Evolutionary conservation across 2,113 vertebrate genomes (phyloP).

Genomic region (Lethenteron camtschaticum): DNA sequence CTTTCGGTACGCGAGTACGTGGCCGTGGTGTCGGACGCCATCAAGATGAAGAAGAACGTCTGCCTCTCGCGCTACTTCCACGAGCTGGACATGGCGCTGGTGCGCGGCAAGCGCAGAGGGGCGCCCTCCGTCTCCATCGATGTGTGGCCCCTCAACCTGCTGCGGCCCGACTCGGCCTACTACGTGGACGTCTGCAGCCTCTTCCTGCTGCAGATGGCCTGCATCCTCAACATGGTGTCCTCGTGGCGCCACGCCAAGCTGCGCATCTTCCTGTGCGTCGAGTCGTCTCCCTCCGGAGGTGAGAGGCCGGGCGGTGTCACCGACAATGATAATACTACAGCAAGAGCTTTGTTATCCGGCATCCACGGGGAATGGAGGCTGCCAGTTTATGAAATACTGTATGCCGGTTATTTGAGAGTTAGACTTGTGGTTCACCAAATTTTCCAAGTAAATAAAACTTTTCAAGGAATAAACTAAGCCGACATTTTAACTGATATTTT

Average conservation of each 20-base stretch:
- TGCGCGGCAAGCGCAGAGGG: constrained; percentile 16
- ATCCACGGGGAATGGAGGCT: not conserved
- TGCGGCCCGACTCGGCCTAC: constrained; percentile 48
- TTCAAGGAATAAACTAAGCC: too few species aligned
- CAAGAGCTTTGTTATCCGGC: not conserved
- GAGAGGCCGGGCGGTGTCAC: not conserved
- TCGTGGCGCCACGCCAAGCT: constrained; percentile 41
- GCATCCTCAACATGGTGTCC: constrained; percentile 55
- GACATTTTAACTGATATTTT: too few species aligned
- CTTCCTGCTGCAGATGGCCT: constrained; percentile 65
- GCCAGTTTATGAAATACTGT: too few species aligned
- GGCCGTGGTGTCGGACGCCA: constrained; percentile 42
- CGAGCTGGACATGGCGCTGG: constrained; percentile 26
- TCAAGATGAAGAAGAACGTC: constrained; percentile 70
- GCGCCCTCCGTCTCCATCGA: constrained; percentile 31
- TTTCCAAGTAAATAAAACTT: too few species aligned
- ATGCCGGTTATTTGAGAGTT: too few species aligned
- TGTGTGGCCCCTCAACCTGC: constrained; percentile 56
- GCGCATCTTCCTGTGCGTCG: constrained; percentile 60
- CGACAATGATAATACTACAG: not conserved
- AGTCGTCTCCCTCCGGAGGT: constrained; percentile 31
- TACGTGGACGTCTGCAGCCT: constrained; percentile 67
- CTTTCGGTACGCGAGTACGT: constrained; percentile 42
- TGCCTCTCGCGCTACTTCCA: constrained; percentile 46
- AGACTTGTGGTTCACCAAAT: too few species aligned